Evolutionary conservation across 1,140 invertebrate species (phyloP).

Genomic region (Nasonia longicornis): DNA sequence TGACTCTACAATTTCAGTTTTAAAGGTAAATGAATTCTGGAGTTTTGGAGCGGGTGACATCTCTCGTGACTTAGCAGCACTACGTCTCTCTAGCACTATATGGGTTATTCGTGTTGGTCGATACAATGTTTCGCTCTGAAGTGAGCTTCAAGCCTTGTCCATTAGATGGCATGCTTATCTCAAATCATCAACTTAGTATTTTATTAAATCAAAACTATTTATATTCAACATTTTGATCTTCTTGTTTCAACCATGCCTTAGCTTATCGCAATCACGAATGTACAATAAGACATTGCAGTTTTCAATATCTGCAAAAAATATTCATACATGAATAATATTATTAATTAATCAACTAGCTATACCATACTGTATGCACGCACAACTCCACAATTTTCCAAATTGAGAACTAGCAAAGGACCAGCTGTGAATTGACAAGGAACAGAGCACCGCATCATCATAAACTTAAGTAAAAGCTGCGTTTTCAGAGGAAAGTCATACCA

Average conservation of each 20-base stretch:
- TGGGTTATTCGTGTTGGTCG: not conserved
- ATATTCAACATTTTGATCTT: too few relatives aligned
- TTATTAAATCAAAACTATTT: too few relatives aligned
- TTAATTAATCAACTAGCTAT: not conserved
- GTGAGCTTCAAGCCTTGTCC: not conserved
- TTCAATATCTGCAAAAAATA: slow-evolving; percentile 5
- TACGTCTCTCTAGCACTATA: not conserved
- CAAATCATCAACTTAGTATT: too few relatives aligned
- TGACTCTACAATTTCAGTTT: too few relatives aligned
- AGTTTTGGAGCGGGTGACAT: not conserved
- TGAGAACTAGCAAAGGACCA: slow-evolving; percentile 6
- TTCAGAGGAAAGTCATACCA: slow-evolving; percentile 26
- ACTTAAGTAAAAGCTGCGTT: not conserved
- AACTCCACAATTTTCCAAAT: not conserved
- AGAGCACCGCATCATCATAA: slow-evolving; percentile 8
- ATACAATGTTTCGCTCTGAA: not conserved
- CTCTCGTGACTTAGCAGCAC: not conserved
- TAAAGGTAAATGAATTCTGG: too few relatives aligned
- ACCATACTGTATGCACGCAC: not conserved
- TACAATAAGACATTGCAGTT: not conserved
- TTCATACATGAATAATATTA: not conserved
- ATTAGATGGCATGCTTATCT: not conserved
- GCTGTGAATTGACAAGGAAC: slow-evolving; percentile 6
- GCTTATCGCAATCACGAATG: not conserved
- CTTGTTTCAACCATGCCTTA: not conserved